Percentiles rank a stretch among this genome's conserved stretches.
Evolutionary conservation across 2,797 vertebrate genomes (phyloP).

Genomic region (Meda fulgida): DNA sequence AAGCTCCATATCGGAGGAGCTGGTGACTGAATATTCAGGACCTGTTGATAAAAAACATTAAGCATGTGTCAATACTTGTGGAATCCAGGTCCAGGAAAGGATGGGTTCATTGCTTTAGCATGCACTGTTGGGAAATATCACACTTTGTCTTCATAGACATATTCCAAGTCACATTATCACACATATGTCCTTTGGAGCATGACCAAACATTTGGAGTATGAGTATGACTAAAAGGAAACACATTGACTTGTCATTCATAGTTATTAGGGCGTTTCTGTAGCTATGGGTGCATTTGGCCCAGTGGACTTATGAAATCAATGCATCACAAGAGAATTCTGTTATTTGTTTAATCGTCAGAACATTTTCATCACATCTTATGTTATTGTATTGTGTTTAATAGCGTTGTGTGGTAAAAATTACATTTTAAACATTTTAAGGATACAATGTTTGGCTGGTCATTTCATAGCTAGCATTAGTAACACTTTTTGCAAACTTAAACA

Average conservation of each 20-base stretch:
- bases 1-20: slow-evolving; percentile 59
- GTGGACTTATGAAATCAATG: not conserved
- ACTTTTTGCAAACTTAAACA: too few relatives aligned
- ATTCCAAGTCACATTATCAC: not conserved
- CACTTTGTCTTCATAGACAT: not conserved
- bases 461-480: not conserved
- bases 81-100: slow-evolving; percentile 9
- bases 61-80: slow-evolving; percentile 41
- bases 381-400: not conserved
- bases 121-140: not conserved
- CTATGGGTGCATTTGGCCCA: not conserved
- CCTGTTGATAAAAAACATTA: slow-evolving; percentile 63
- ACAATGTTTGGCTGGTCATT: not conserved
- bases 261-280: not conserved
- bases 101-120: not conserved
- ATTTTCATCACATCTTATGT: not conserved
- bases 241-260: not conserved
- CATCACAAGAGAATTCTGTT: not conserved
- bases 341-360: not conserved
- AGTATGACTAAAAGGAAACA: not conserved
- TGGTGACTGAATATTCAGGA: slow-evolving; percentile 63
- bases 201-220: not conserved
- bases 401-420: not conserved
- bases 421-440: not conserved
- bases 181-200: not conserved